Evolutionary conservation across 2,113 vertebrate species (phyloP).

Genomic region (Pionites leucogaster): DNA sequence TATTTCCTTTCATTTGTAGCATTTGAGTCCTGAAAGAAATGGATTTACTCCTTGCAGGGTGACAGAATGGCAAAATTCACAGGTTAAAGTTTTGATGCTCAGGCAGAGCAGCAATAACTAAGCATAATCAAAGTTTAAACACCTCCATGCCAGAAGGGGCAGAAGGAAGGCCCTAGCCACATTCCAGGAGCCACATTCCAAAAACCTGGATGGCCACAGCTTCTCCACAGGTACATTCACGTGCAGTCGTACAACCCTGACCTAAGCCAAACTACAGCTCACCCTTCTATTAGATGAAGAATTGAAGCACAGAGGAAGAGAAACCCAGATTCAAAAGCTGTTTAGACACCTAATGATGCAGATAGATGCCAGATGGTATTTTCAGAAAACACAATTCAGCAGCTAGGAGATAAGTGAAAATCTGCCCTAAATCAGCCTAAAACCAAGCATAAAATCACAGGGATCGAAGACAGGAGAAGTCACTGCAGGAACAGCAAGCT

Average conservation of each 20-base stretch:
- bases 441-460: not conserved
- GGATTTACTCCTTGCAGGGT: not conserved
- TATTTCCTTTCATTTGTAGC: not conserved
- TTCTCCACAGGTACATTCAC: not conserved
- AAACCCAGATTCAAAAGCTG: not conserved
- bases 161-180: not conserved
- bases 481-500: not conserved
- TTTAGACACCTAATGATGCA: not conserved
- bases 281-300: not conserved
- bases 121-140: not conserved
- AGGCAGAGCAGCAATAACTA: not conserved
- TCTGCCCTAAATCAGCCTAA: not conserved
- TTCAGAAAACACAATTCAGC: not conserved
- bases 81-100: not conserved
- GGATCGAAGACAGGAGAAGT: not conserved
- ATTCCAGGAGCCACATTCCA: not conserved
- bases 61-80: not conserved
- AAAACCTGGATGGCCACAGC: not conserved
- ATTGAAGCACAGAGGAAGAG: not conserved
- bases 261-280: not conserved
- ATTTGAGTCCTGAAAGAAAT: not conserved
- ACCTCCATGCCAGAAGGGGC: not conserved
- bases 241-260: not conserved
- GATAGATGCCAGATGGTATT: not conserved
- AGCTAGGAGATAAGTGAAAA: not conserved